These are phyloP conservation scores for Digitonthophagus gazella DNA, from an alignment of 2,888 invertebrate species.

Conservation along the genomic window DNA sequence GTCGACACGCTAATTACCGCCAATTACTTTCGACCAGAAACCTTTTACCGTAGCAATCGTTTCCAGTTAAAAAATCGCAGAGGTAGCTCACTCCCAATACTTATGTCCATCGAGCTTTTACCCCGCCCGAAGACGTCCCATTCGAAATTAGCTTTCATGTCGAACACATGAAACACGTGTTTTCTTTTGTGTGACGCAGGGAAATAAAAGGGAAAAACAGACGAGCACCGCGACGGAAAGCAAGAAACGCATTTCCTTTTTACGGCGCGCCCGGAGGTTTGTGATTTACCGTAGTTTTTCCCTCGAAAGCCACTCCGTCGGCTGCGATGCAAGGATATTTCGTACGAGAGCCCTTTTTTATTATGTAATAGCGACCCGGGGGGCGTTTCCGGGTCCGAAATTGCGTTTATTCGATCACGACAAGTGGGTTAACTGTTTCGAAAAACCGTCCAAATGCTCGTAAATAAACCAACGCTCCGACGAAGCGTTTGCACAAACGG, in stretches of 20 bases:
- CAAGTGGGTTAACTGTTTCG: background rate
- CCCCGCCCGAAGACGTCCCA: background rate
- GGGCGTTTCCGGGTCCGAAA: background rate
- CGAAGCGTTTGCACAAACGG: background rate
- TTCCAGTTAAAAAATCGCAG: background rate
- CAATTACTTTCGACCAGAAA: conserved; percentile 9
- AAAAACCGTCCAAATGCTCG: background rate
- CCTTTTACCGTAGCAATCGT: background rate
- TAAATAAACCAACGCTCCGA: background rate
- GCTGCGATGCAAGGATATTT: background rate
- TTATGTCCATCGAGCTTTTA: background rate
- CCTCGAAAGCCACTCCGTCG: background rate
- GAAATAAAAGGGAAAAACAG: background rate
- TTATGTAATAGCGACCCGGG: background rate
- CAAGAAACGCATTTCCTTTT: background rate
- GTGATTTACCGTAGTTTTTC: background rate
- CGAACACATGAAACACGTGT: background rate
- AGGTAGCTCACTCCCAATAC: background rate
- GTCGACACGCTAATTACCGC: conserved; percentile 11
- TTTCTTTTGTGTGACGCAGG: background rate
- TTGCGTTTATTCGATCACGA: background rate
- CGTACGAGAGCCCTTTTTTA: background rate
- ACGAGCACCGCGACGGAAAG: background rate
- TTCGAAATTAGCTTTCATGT: background rate
- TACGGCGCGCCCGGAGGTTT: background rate